Evolutionary conservation across 1,140 invertebrate species (phyloP), one percentile per base, ranked within the genome.

Genomic region (Thaumatotibia leucotreta): DNA sequence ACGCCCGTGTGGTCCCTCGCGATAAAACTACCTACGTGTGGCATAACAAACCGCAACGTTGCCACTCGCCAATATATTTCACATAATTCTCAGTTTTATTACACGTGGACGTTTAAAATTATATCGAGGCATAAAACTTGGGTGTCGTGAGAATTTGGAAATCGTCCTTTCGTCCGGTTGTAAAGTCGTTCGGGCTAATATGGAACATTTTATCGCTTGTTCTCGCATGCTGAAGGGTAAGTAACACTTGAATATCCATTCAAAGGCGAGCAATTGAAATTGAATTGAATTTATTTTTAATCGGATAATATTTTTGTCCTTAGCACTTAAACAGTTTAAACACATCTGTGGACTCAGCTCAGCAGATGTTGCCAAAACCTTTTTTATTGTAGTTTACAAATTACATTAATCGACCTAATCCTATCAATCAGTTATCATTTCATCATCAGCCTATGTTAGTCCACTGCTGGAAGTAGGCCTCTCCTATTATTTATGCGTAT

Each of bases 71-170:
- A 31, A 58, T 58, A 58, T 27, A 27, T 27, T 27, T 27, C 52
- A 58, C 52, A 58, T 58, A 29, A 58, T 58, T 58, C 52, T 24
- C 22, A n/a, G 20, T 58, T 58, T 58, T 58, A 58, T 58, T 58
- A 27, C 52, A 31, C 27, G 52, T 8, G 11, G 52, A 58, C 52
- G 24, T 29, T 58, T 58, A 58, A 58, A 58, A 58, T 31, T 58
- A 27, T 31, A 24, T 58, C 52, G 52, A 11, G 14, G 23, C 24
- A 58, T 58, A 58, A 58, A 58, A 58, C n/a, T 58, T 58, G 23
- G 11, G 23, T 58, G 23, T 24, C 52, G 52, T 58, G 23, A 58
- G 52, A 58, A 58, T 27, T 58, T 58, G 52, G 52, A 58, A 58
- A 24, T 58, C 17, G 39, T 45, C 39, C 39, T 45, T 45, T 45